Evolutionary conservation across 2,888 invertebrate genomes (phyloP).

Genomic region (Cephonodes hylas): DNA sequence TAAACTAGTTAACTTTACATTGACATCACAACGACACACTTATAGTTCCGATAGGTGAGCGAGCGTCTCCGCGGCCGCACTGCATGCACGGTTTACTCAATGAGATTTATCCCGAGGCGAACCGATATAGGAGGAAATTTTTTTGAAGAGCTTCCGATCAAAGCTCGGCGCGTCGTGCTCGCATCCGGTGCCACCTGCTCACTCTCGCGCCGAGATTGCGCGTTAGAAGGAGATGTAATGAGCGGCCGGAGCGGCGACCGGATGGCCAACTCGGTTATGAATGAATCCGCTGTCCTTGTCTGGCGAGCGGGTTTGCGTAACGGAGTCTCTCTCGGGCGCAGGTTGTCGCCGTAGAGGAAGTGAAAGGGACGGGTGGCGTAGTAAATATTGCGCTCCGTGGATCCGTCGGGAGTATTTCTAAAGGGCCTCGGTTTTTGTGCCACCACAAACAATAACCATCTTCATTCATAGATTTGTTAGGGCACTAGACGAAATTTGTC

Average conservation of each 20-base stretch:
- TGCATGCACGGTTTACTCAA: conserved; percentile 15
- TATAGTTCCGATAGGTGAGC: conserved; percentile 34
- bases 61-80: conserved; percentile 31
- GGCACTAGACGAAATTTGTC: conserved; percentile 14
- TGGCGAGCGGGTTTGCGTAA: conserved; percentile 42
- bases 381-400: conserved; percentile 77
- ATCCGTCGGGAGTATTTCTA: conserved; percentile 65
- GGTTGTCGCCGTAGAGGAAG: conserved; percentile 79
- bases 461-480: conserved; percentile 64
- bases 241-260: conserved; percentile 69
- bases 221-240: conserved; percentile 79
- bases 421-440: conserved; percentile 66
- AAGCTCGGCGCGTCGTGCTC: conserved; percentile 60
- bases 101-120: conserved; percentile 37
- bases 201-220: conserved; percentile 67
- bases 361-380: conserved; percentile 80
- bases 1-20: conserved; percentile 47
- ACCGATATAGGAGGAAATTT: conserved; percentile 55
- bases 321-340: conserved; percentile 62
- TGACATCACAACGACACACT: conserved; percentile 44
- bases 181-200: conserved; percentile 79
- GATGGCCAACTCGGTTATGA: conserved; percentile 80
- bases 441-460: conserved; percentile 61
- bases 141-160: conserved; percentile 69
- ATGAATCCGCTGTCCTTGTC: conserved; percentile 75